These are phyloP conservation scores for Zelleria hepariella DNA, from an alignment of 2,888 invertebrate species.

Conservation along the genomic window DNA sequence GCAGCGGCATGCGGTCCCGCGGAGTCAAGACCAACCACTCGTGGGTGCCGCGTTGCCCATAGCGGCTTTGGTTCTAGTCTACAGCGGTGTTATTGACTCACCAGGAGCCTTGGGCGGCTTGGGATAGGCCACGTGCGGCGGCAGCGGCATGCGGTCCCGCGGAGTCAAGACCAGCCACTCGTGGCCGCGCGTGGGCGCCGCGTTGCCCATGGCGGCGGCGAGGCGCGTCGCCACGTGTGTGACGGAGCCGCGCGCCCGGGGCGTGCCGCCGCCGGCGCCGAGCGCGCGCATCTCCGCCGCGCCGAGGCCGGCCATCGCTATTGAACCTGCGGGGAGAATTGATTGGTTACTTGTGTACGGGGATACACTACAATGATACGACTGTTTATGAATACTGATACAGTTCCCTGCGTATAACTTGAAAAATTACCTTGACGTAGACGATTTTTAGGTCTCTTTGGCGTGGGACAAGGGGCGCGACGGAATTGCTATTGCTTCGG, in stretches of 20 bases:
- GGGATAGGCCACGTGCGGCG: conserved; percentile 87
- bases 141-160: conserved; percentile 83
- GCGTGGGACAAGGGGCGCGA: too few relatives aligned
- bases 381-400: not conserved
- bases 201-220: conserved; percentile 45
- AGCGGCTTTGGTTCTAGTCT: not conserved
- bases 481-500: too few relatives aligned
- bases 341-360: too few relatives aligned
- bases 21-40: conserved; percentile 84
- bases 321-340: conserved; percentile 47
- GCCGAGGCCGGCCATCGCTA: conserved; percentile 72
- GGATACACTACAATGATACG: too few relatives aligned
- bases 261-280: conserved; percentile 21
- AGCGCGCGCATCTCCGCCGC: conserved; percentile 48
- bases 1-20: conserved; percentile 83
- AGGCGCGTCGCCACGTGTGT: conserved; percentile 55
- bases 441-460: too few relatives aligned
- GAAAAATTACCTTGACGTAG: too few relatives aligned
- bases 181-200: conserved; percentile 61
- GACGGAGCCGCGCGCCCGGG: conserved; percentile 47
- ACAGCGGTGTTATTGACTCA: conserved; percentile 31
- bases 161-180: conserved; percentile 84
- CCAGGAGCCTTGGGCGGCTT: conserved; percentile 92
- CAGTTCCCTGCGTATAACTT: not conserved
- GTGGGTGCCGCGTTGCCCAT: conserved; percentile 40